A percentile compares a stretch with the other conserved stretches of the same genome.
Conservation (phyloP, 2,888 invertebrate species). For the Rhamphomyia laevipes region DNA sequence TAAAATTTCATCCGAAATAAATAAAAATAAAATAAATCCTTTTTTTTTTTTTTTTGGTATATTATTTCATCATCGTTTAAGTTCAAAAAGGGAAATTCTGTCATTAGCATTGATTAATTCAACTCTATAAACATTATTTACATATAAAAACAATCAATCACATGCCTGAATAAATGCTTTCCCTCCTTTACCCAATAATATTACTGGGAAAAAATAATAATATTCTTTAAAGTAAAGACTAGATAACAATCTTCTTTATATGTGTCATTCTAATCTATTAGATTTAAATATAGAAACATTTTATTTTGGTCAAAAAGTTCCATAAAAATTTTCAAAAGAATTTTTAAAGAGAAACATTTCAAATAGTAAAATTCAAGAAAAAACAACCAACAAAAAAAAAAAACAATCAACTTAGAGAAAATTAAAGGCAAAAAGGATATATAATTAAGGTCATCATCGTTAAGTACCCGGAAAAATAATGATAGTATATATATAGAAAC, state of each 20-base stretch:
- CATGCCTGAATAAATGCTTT: constrained; percentile 9
- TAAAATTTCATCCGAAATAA: too few relatives aligned
- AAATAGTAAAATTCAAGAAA: not conserved
- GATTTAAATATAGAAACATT: constrained; percentile 10
- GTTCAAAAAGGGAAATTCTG: constrained; percentile 19
- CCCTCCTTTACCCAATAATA: constrained; percentile 7
- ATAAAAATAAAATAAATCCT: too few relatives aligned
- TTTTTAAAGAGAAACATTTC: constrained; percentile 2
- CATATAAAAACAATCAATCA: constrained; percentile 23
- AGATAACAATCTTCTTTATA: constrained; percentile 1
- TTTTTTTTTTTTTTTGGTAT: too few relatives aligned
- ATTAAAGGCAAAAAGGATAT: constrained; percentile 20
- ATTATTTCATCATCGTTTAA: not conserved
- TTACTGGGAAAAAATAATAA: too few relatives aligned
- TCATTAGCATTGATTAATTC: constrained; percentile 40
- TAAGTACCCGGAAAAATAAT: constrained; percentile 36
- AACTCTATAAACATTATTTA: constrained; percentile 25
- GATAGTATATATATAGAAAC: constrained; percentile 21
- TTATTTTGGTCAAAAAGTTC: constrained; percentile 11
- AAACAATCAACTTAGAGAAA: constrained; percentile 22
- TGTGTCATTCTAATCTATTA: constrained; percentile 2
- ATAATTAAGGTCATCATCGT: constrained; percentile 36
- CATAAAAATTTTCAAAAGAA: constrained; percentile 5
- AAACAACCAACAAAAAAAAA: constrained; percentile 10
- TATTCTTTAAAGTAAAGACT: not conserved